phyloP scores from a whole-genome alignment of 2,888 invertebrate genomes.

The Laothoe populi region DNA sequence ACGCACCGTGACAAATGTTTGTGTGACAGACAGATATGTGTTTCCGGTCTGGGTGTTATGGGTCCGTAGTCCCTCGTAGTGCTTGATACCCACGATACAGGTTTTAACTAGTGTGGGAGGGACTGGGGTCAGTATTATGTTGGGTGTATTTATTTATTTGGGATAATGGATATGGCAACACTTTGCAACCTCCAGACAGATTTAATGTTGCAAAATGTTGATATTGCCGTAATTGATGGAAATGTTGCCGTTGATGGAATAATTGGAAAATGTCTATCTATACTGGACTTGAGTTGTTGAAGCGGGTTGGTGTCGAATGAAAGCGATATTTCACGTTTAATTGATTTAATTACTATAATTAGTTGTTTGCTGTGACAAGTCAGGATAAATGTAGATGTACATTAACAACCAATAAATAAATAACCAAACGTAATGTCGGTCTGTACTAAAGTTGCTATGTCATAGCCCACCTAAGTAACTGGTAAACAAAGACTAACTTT shows the following conservation, averaged over 20 bases:
- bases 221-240: conserved; percentile 8
- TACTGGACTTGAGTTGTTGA: neutral
- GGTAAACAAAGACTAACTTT: no score
- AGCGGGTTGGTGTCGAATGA: neutral
- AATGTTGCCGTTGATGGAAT: conserved; percentile 15
- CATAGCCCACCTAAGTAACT: no score
- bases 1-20: no score
- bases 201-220: conserved; percentile 16
- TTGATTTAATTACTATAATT: conserved; percentile 6
- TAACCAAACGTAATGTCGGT: neutral
- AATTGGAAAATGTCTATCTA: conserved; percentile 10
- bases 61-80: no score
- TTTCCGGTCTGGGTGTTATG: no score
- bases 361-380: neutral
- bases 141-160: no score
- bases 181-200: conserved; percentile 16
- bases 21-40: no score
- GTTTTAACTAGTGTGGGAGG: no score
- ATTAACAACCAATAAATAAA: neutral
- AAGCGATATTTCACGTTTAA: conserved; percentile 10
- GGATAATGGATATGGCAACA: neutral
- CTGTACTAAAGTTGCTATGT: no score
- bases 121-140: no score
- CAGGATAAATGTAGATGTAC: neutral
- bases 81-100: no score